These are phyloP conservation scores for Notiomystis cincta DNA, from an alignment of 2,113 vertebrate species.

Conservation along the genomic window DNA sequence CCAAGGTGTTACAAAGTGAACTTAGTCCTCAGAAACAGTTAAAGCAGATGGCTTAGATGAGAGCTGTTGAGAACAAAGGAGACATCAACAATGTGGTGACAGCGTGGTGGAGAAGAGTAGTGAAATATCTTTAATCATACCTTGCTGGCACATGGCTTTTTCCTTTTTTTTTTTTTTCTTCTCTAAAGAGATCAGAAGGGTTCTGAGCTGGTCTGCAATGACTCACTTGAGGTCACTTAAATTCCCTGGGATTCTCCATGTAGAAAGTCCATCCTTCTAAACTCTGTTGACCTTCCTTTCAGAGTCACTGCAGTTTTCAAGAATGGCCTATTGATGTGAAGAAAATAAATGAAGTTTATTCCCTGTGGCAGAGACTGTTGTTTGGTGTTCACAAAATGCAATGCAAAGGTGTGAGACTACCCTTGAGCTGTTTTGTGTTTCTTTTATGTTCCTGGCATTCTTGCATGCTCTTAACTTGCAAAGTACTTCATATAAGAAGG, in stretches of 20 bases:
- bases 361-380: neutral
- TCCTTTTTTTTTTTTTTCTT: neutral
- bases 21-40: neutral
- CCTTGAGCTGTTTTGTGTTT: neutral
- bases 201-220: neutral
- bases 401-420: neutral
- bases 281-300: neutral
- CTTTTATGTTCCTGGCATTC: neutral
- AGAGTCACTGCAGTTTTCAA: neutral
- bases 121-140: neutral
- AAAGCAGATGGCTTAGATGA: neutral
- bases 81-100: neutral
- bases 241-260: neutral
- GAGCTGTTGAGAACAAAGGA: neutral
- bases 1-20: neutral
- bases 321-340: neutral
- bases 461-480: neutral
- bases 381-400: neutral
- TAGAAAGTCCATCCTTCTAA: neutral
- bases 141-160: neutral
- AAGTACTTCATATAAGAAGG: neutral
- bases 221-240: neutral
- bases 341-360: neutral
- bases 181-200: neutral
- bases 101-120: neutral